Percentiles rank a stretch among this genome's conserved stretches.
Evolutionary conservation across 1,140 invertebrate species (phyloP).

Genomic region (roundworm (Caenorhabditis elegans)): WBcel235 BX284602.5:12917501-12918000

Average conservation of each 20-base stretch:
- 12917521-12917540: slow-evolving; percentile 57
- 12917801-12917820: background rate
- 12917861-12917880: too few species aligned
- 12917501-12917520: slow-evolving; percentile 52
- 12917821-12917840: background rate
- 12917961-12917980: too few species aligned
- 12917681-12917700: slow-evolving; percentile 61
- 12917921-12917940: too few species aligned
- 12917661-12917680: slow-evolving; percentile 62
- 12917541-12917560: slow-evolving; percentile 65
- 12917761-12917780: slow-evolving; percentile 58
- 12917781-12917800: slow-evolving; percentile 32
- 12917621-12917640: slow-evolving; percentile 63
- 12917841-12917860: too few species aligned
- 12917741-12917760: slow-evolving; percentile 58
- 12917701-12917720: slow-evolving; percentile 65
- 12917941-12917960: too few species aligned
- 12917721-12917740: slow-evolving; percentile 61
- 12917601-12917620: background rate
- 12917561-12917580: slow-evolving; percentile 59
- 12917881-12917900: too few species aligned
- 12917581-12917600: slow-evolving; percentile 59
- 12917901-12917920: too few species aligned
- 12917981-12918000: too few species aligned
- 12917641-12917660: slow-evolving; percentile 61